phyloP scores from a whole-genome alignment of 1,140 invertebrate genomes.

The Drosophila pseudoananassae region DNA sequence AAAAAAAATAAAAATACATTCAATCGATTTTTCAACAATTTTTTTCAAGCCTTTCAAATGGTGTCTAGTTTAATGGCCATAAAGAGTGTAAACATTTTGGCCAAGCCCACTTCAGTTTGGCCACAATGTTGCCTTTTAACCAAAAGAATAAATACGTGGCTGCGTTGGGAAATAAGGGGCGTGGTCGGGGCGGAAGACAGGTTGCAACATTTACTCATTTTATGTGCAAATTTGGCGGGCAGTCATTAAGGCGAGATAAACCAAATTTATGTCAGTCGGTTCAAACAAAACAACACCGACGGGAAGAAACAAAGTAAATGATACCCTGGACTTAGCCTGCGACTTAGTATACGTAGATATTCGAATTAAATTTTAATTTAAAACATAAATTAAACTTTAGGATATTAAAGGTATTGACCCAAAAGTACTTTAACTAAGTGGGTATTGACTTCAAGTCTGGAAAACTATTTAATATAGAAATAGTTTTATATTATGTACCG shows the following conservation, averaged over 20 bases:
- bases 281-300: constrained; percentile 45
- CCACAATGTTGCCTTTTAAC: constrained; percentile 59
- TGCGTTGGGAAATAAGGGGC: constrained; percentile 6
- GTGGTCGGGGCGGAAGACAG: constrained; percentile 49
- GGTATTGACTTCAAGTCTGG: no score
- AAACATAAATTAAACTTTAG: no score
- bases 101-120: constrained; percentile 31
- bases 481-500: no score
- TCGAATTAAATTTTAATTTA: no score
- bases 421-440: no score
- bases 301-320: background rate
- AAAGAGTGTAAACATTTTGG: constrained; percentile 52
- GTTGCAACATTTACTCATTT: constrained; percentile 51
- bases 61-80: constrained; percentile 45
- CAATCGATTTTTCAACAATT: constrained; percentile 41
- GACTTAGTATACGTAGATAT: no score
- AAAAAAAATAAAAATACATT: constrained; percentile 15
- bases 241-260: constrained; percentile 64
- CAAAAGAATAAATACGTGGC: background rate
- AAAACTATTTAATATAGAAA: no score
- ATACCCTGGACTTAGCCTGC: constrained; percentile 10
- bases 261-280: constrained; percentile 66
- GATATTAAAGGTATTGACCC: no score
- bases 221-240: constrained; percentile 41
- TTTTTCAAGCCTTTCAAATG: constrained; percentile 20